These are phyloP conservation scores for Sprattus sprattus DNA, from an alignment of 2,113 vertebrate species.

Conservation along the genomic window DNA sequence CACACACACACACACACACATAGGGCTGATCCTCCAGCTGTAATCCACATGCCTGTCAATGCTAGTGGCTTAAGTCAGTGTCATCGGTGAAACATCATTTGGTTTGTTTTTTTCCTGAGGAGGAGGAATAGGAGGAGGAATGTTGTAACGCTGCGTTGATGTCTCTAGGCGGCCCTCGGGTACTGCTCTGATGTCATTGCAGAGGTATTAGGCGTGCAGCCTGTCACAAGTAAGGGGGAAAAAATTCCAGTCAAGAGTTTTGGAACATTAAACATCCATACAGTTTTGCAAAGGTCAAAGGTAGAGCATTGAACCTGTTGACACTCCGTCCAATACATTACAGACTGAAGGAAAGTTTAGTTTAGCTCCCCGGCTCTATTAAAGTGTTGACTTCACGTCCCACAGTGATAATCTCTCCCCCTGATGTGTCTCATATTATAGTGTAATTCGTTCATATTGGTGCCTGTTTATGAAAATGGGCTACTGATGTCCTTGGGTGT, in stretches of 20 bases:
- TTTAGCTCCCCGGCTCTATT: not conserved
- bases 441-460: not conserved
- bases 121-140: not conserved
- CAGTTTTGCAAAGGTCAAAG: not conserved
- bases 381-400: slow-evolving; percentile 10
- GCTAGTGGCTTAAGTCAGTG: not conserved
- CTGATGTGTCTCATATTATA: not conserved
- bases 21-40: slow-evolving; percentile 12
- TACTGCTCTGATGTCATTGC: not conserved
- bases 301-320: not conserved
- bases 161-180: not conserved
- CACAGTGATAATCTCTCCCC: not conserved
- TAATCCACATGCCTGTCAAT: not conserved
- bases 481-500: not conserved
- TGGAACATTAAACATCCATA: not conserved
- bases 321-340: not conserved
- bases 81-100: slow-evolving; percentile 30
- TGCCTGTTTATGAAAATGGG: not conserved
- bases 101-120: not conserved
- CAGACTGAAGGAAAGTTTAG: not conserved
- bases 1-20: not conserved
- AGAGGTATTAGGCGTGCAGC: not conserved
- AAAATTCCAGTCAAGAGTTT: not conserved
- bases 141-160: not conserved
- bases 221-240: not conserved